Evolutionary conservation across 30 jellyfish, hydroid and myxozoan genomes (phyloP), one percentile per base, ranked within the genome.

Genomic region (Aurelia sp.): DNA sequence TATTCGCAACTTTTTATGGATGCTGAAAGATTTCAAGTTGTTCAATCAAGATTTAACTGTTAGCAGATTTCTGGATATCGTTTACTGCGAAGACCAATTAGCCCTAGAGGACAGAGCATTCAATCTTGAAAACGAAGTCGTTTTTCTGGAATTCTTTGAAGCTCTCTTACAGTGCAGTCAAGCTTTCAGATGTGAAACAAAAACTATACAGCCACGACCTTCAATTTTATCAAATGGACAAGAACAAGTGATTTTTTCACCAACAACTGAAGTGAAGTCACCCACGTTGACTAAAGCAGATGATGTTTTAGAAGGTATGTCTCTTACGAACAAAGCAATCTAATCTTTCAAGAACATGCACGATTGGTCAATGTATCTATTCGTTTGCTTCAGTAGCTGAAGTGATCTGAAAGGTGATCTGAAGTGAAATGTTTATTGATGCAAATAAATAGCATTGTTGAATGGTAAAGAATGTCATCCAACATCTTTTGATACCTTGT

Each of bases 141-240:
- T 86, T 13, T 87, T 87, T 64, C 86, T 92, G 66, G 98, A 92
- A 60, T 86, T 92, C 74, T 57, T 79, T 27, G 98, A 92, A 62
- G 41, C 86, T 18, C 82, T 92, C 11, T 44, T 82, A 18, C 89
- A 52, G 13, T 92, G 96, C 53, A 85, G 92, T 18, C 84, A 90
- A 66, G 13, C 30, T 8, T 84, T 84, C 64, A 37, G 62, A 27
- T 7, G 74, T 40, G 77, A 66, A 65, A 0, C 62, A 19, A 20
- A 57, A 18, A 70, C 3, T 44, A 44, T 44, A 44, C 55, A 5
- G 55, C 15, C 55, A 44, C 21, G 64, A 6, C 52, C 81, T 13
- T 15, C 52, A 37, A 22, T 41, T 8, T 33, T 62, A 12, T 13
- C 81, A 70, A 70, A 30, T 13, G 37, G 52, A 59, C 47, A 27